Base-by-base conservation (phyloP, 2,113 vertebrate genomes). In the Lagopus muta region DNA sequence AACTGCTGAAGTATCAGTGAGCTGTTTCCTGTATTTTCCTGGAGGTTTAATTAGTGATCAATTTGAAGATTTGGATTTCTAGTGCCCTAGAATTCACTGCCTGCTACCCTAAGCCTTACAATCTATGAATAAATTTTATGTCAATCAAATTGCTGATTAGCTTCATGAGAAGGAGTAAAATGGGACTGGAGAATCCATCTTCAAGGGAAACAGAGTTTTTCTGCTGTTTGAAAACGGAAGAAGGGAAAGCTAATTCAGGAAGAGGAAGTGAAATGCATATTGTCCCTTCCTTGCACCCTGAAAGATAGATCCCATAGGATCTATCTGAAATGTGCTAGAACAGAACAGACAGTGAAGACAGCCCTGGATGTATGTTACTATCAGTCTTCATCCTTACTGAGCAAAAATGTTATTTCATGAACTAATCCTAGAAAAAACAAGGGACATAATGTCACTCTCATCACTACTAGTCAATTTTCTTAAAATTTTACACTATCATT, bases 61-160 rank as follows among this genome's bases (percentile, higher is more conserved):
- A 38, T 71, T 36, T 28, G 25, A 38, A 71, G n/a, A 71, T 13
- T 30, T 71, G 47, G 34, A 38, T 85, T 95, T 61, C n/a, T 72
- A 66, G 15, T 61, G 30, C 8, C 16, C 18, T 64, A 65, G 27
- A 79, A 82, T 55, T 81, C 54, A 19, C 2, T 73, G 80, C 61
- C 40, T 38, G 19, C 42, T 76, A 71, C 25, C 19, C 10, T 67
- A 74, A 25, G 64, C 7, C 8, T 58, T n/a, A 50, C 45, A 92
- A 32, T 64, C 45, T 80, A 6, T 58, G n/a, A 79, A 85, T 45
- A 82, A 89, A 77, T 6, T 11, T 80, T 42, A 13, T 28, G 7
- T 66, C 36, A 81, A 38, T 34, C 38, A 77, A 83, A 91, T 19
- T 82, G 40, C 45, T 82, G 40, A 89, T 80, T 55, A 80, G 24